phyloP scores from a whole-genome alignment of 2,888 invertebrate genomes.

The Nemapogon koenigi region DNA sequence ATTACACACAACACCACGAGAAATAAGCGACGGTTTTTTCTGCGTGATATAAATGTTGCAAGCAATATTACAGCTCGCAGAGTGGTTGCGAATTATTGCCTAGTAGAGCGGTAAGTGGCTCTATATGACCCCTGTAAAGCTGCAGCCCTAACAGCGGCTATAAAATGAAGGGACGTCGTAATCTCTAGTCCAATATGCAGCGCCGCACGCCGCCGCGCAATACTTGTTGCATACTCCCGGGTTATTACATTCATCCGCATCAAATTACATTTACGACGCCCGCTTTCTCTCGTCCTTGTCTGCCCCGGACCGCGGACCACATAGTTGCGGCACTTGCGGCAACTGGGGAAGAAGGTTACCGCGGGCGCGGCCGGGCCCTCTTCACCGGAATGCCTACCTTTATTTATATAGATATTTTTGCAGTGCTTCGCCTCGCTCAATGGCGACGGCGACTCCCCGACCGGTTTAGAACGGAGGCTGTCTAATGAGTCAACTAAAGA shows the following conservation, averaged over 20 bases:
- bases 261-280: conserved; percentile 7
- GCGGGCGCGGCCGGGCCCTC: conserved; percentile 14
- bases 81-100: too few relatives aligned
- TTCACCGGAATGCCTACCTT: conserved; percentile 10
- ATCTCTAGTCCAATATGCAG: conserved; percentile 4
- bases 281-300: neutral
- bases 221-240: conserved; percentile 1
- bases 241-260: conserved; percentile 1
- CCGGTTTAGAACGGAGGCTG: conserved; percentile 12
- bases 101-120: neutral
- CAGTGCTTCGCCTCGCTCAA: conserved; percentile 9
- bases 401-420: conserved; percentile 10
- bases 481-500: conserved; percentile 13
- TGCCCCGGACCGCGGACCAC: conserved; percentile 6
- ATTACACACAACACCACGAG: conserved; percentile 5
- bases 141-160: conserved; percentile 14
- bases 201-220: neutral
- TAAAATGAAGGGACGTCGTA: conserved; percentile 21
- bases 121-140: conserved; percentile 7
- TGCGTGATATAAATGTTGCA: too few relatives aligned
- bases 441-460: conserved; percentile 10
- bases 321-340: conserved; percentile 16
- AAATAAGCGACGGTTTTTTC: too few relatives aligned
- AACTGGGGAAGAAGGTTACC: conserved; percentile 30
- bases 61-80: too few relatives aligned